These are phyloP conservation scores for Rhynchonycteris naso DNA, from an alignment of 2,797 vertebrate genomes.

Conservation along the genomic window DNA sequence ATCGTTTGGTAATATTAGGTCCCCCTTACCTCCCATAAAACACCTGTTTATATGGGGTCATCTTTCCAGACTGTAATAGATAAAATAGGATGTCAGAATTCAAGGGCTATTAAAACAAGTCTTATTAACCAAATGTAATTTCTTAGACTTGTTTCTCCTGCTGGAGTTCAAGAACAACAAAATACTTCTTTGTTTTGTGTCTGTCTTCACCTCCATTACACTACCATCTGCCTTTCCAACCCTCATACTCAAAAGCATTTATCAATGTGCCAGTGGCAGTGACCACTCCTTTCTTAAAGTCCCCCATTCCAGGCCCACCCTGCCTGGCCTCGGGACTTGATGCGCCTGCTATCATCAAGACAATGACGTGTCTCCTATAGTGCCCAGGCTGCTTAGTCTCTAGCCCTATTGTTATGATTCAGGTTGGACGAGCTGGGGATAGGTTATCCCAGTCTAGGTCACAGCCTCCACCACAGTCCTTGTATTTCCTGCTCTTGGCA, in stretches of 20 bases:
- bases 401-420: not conserved
- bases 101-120: not conserved
- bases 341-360: not conserved
- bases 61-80: not conserved
- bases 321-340: not conserved
- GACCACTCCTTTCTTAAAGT: constrained; percentile 8
- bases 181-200: constrained; percentile 8
- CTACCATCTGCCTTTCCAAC: not conserved
- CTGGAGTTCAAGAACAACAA: not conserved
- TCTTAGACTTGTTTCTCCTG: constrained; percentile 26
- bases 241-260: not conserved
- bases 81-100: not conserved
- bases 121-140: not conserved
- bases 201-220: not conserved
- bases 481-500: constrained; percentile 57
- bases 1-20: not conserved
- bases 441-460: not conserved
- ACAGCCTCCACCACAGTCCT: not conserved
- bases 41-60: not conserved
- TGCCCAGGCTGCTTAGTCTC: not conserved
- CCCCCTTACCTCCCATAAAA: not conserved
- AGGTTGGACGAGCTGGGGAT: constrained; percentile 38
- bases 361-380: not conserved
- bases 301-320: not conserved
- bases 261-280: not conserved